Conservation (phyloP, 2,888 invertebrate genomes). For the Heliconius sara region DNA sequence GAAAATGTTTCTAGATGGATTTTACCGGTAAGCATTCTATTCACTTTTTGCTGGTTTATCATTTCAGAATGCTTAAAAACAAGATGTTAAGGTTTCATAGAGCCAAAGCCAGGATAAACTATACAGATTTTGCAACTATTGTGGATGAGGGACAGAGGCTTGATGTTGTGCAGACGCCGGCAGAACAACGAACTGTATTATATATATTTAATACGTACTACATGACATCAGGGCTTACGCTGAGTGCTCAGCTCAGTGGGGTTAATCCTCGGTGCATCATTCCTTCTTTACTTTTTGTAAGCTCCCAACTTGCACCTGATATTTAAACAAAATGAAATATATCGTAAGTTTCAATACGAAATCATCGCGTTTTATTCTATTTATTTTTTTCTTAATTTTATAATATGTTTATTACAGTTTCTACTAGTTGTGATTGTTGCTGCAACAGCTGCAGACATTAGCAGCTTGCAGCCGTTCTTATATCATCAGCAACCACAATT, state of each 20-base stretch:
- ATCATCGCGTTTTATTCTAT: not conserved
- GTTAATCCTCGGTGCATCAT: slow-evolving; percentile 77
- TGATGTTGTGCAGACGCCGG: too few species aligned
- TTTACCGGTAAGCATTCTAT: too few species aligned
- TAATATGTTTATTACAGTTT: slow-evolving; percentile 10
- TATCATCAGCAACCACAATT: slow-evolving; percentile 61
- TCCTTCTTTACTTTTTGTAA: slow-evolving; percentile 65
- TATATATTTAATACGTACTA: too few species aligned
- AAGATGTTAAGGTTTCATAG: too few species aligned
- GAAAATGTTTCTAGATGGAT: too few species aligned
- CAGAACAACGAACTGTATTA: too few species aligned
- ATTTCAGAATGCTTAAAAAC: too few species aligned
- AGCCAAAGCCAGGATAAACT: too few species aligned
- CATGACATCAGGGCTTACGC: too few species aligned
- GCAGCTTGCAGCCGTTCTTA: slow-evolving; percentile 65
- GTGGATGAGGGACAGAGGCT: too few species aligned
- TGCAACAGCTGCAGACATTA: slow-evolving; percentile 65
- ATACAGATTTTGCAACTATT: too few species aligned
- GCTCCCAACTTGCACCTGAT: slow-evolving; percentile 58
- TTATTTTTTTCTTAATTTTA: not conserved
- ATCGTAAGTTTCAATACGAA: slow-evolving; percentile 65
- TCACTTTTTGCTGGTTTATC: too few species aligned
- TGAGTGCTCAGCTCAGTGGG: slow-evolving; percentile 54
- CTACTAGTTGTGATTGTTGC: slow-evolving; percentile 51
- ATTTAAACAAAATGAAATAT: slow-evolving; percentile 70